These are phyloP conservation scores for Pseudorhombus dupliciocellatus DNA, from an alignment of 2,113 vertebrate genomes.

Conservation along the genomic window DNA sequence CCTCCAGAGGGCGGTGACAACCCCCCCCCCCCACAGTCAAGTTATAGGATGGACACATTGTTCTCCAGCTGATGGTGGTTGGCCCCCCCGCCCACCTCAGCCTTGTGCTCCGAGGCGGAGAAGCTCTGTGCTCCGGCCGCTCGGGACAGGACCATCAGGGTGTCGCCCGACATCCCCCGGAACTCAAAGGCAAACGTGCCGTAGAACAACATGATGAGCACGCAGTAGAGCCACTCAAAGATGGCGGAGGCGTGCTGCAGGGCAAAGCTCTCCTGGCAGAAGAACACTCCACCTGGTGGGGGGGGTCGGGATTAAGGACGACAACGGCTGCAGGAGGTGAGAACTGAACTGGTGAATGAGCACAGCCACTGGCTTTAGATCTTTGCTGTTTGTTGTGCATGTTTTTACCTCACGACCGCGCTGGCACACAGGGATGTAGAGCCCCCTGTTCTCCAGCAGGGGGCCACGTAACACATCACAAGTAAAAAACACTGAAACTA, in stretches of 20 bases:
- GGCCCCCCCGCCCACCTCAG: conserved; percentile 27
- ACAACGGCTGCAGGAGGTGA: background rate
- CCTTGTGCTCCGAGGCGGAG: conserved; percentile 56
- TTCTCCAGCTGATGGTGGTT: conserved; percentile 56
- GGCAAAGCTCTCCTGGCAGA: conserved; percentile 86
- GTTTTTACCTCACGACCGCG: too few species aligned
- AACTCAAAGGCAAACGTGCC: conserved; percentile 91
- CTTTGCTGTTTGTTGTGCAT: too few species aligned
- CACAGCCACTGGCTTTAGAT: too few species aligned
- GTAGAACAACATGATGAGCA: conserved; percentile 88
- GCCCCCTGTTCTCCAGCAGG: conserved; percentile 32
- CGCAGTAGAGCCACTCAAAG: conserved; percentile 90
- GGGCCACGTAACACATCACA: conserved; percentile 10
- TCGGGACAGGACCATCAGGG: conserved; percentile 85
- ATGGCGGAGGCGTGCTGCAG: conserved; percentile 89
- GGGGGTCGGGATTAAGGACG: conserved; percentile 81
- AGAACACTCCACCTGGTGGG: conserved; percentile 85
- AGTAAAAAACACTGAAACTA: background rate
- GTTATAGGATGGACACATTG: conserved; percentile 37
- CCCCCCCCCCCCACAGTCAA: background rate
- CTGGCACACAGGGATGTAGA: background rate
- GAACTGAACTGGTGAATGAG: background rate
- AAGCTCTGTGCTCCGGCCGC: conserved; percentile 50
- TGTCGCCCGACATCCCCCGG: conserved; percentile 83
- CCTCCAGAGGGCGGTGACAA: too few species aligned